Percentiles rank a stretch among this genome's conserved stretches.
Evolutionary conservation across 2,797 vertebrate species (phyloP).

Genomic region (Acanthurus leucopareius): DNA sequence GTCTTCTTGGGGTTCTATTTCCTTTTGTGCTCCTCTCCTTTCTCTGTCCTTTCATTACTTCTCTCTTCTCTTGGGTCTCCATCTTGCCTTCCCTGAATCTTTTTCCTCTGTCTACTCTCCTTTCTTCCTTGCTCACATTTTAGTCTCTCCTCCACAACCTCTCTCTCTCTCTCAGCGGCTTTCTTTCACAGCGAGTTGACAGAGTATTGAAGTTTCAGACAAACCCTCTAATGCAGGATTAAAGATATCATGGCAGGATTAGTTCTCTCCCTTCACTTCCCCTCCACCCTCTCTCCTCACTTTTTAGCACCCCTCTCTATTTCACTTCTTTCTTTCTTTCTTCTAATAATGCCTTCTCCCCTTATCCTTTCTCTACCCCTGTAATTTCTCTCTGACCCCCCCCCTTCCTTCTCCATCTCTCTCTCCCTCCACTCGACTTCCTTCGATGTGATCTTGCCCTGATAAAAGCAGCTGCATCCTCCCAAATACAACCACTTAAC

Average conservation of each 20-base stretch:
- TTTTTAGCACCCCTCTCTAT: constrained; percentile 60
- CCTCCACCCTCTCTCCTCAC: constrained; percentile 35
- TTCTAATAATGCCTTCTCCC: constrained; percentile 59
- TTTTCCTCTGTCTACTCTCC: constrained; percentile 14
- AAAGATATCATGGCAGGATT: constrained; percentile 83
- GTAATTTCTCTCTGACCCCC: constrained; percentile 51
- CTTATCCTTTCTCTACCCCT: constrained; percentile 55
- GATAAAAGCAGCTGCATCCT: constrained; percentile 45
- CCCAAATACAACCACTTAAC: constrained; percentile 54
- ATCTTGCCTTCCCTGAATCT: constrained; percentile 3
- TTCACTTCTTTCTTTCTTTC: constrained; percentile 67
- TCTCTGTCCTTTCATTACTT: constrained; percentile 40
- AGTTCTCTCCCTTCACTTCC: constrained; percentile 59
- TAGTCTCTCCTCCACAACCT: not conserved
- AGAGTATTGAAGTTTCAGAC: constrained; percentile 81
- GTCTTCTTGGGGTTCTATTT: constrained; percentile 59
- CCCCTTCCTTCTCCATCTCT: constrained; percentile 27
- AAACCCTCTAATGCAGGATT: constrained; percentile 83
- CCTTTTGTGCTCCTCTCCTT: constrained; percentile 38
- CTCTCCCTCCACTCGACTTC: constrained; percentile 44
- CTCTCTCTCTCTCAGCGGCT: constrained; percentile 52
- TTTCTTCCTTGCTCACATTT: constrained; percentile 10
- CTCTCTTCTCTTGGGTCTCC: constrained; percentile 22
- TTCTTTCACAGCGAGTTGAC: constrained; percentile 76
- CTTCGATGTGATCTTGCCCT: constrained; percentile 50